Evolutionary conservation across 2,113 vertebrate genomes (phyloP).

Genomic region (Chaetops frenatus): DNA sequence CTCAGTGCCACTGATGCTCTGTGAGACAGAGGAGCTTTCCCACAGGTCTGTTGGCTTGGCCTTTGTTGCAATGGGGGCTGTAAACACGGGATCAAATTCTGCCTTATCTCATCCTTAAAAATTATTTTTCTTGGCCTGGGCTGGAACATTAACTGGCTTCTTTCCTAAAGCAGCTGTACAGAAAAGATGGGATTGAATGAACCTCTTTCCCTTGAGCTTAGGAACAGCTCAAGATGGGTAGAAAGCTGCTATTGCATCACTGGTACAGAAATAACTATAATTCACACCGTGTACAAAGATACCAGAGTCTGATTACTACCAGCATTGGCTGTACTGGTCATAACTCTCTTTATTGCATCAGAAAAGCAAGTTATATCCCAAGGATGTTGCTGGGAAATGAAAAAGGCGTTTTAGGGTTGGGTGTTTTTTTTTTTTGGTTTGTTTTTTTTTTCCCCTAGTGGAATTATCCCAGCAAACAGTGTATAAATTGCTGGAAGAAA

Average conservation of each 20-base stretch:
- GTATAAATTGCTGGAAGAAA: not conserved
- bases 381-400: not conserved
- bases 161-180: slow-evolving; percentile 47
- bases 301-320: not conserved
- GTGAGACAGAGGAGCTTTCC: not conserved
- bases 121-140: slow-evolving; percentile 48
- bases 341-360: not conserved
- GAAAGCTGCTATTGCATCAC: slow-evolving; percentile 30
- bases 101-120: slow-evolving; percentile 51
- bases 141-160: slow-evolving; percentile 11
- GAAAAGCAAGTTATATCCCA: not conserved
- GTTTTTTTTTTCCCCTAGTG: fast-evolving
- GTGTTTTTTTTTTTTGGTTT: fast-evolving
- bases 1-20: not conserved
- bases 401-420: not conserved
- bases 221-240: not conserved
- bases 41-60: slow-evolving; percentile 17
- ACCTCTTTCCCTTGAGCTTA: slow-evolving; percentile 19
- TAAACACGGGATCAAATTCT: slow-evolving; percentile 16
- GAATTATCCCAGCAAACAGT: not conserved
- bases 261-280: not conserved
- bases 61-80: slow-evolving; percentile 3
- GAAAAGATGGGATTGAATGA: slow-evolving; percentile 5
- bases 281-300: not conserved
- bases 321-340: not conserved